Base-by-base conservation (phyloP, 2,113 vertebrate genomes). In the Hypanus sabinus region DNA sequence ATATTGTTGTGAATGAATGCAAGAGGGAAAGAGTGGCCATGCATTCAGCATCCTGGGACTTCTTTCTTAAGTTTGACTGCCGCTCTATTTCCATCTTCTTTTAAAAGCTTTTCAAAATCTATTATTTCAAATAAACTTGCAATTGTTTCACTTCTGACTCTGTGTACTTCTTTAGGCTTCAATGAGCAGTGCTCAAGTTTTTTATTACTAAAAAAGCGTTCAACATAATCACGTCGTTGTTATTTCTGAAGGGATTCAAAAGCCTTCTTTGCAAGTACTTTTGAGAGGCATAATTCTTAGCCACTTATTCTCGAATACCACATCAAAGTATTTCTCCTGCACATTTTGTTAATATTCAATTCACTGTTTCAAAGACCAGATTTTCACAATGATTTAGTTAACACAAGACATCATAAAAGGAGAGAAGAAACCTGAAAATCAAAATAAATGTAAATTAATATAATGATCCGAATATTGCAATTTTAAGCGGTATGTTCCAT, bases 311-410 rank as follows among this genome's bases (percentile, higher is more conserved):
- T 65, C 30, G 85, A 36, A 90, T 9, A 30, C 60, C 60, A 68
- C 85, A 65, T 90, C n/a, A 90, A 68, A 90, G 85, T 18, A 68
- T 68, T 90, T 90, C 85, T 36, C 14, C 33, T 33, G 6, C 60
- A 90, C 30, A 90, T 68, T 65, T 68, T 90, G 30, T 33, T 60
- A 62, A 36, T 90, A 65, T 68, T 90, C 30, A 6, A 33, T 68
- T 68, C 30, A 68, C 5, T 90, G 57, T 16, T 90, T 90, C 62
- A 30, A 90, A 65, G 60, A 90, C 5, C 60, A 90, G 60, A 65
- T 90, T 90, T 90, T 90, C 85, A 90, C n/a, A 90, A 65, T 68
- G 85, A 90, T 90, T 90, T 62, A 90, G 33, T 90, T 90, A 90
- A 33, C 85, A 90, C 60, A 68, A 20, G 27, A 90, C 62, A 14